Evolutionary conservation across 2,888 invertebrate species (phyloP), one percentile per base, ranked within the genome.

Genomic region (Coenonympha glycerion): DNA sequence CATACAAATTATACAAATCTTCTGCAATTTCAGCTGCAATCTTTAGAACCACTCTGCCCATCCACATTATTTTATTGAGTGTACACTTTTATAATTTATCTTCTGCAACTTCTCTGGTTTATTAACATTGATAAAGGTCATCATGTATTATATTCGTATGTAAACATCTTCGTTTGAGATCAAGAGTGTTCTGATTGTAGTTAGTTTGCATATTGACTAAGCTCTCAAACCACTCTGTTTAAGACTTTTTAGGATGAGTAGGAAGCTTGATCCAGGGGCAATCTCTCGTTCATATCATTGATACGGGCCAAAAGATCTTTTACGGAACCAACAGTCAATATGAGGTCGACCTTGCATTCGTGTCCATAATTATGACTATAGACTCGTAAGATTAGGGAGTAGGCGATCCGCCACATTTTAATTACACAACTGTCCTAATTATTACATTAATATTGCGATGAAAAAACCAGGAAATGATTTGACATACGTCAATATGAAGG

Each of bases 351-450:
- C 67, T 83, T 81, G 59, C 79, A 85, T 64, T 86, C 83, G 71
- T 79, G 78, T 26, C 76, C 76, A 66, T 72, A 74, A 58, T 73
- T 71, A 52, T 64, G 73, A 58, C 69, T 79, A 61, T 72, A 78
- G 37, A 81, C 64, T 63, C 75, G 67, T 58, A 84, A 79, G 64
- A 86, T 79, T 52, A 85, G 63, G 9, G 82, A 84, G 65, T 85
- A 87, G 64, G 84, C 81, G 61, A 86, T 79, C 66, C 83, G 80
- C 86, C 86, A 87, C 86, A 87, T 87, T 69, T 76, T 79, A 70
- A 60, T 55, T 47, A 34, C 53, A 44, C 45, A 26, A 50, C 44
- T 48, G 40, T 28, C 40, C 26, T 28, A 21, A 42, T 28, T 19
- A 33, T 16, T n/a, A 26, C 44, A 44, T 44, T 44, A 30, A 49